Evolutionary conservation across 2,888 invertebrate species (phyloP), one percentile per base, ranked within the genome.

Genomic region (Dryobota labecula): DNA sequence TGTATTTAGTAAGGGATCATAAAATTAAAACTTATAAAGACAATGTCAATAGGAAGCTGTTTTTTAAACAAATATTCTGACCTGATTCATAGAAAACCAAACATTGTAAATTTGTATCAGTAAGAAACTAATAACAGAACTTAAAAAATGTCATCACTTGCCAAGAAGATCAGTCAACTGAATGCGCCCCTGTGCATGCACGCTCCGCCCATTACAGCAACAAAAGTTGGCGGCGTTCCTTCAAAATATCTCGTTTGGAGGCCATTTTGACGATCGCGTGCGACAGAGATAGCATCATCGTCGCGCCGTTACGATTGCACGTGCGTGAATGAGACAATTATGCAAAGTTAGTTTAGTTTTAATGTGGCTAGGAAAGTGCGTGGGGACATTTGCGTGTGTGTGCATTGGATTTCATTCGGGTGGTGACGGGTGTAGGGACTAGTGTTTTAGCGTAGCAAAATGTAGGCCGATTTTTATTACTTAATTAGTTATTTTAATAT

Each of bases 211-310:
- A 96, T 96, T 95, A 95, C 94, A 92, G 92, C 94, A 93, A 95
- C 96, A 96, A 95, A 96, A 96, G 95, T 95, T 94, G 94, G 94
- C 92, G 91, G 93, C 92, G 95, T 95, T 95, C 94, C 95, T 95
- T 96, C 96, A 95, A 95, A 96, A 96, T 93, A 95, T 95, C 95
- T 95, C 95, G 95, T 96, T 95, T 95, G 95, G 96, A 95, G 94
- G 95, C 96, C 96, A 96, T 96, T 96, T 96, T 96, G 95, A 96
- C 94, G 95, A 95, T 91, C 91, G 92, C 82, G 96, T 85, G 91
- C 77, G 91, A 96, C 83, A 86, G 93, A 92, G 95, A 96, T 86
- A 91, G 92, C 90, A 86, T 78, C 82, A 89, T 82, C 81, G 82
- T 76, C 73, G 78, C 82, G 79, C 88, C 88, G 85, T 91, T 90